Evolutionary conservation across 2,888 invertebrate species (phyloP).

Genomic region (Eristalis intricaria): DNA sequence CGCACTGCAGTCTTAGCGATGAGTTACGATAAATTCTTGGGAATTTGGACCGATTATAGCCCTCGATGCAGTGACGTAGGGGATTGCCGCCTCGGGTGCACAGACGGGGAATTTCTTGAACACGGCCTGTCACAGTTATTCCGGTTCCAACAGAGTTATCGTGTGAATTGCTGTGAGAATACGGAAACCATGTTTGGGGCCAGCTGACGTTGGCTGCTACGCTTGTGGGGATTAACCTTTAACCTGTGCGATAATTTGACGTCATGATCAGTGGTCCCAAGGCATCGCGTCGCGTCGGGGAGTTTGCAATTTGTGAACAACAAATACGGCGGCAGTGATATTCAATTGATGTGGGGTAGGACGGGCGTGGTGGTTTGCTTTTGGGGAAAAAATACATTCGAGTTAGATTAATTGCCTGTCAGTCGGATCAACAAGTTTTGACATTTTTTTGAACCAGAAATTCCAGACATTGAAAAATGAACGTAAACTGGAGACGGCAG

Average conservation of each 20-base stretch:
- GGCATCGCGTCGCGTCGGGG: not conserved
- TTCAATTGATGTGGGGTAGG: not conserved
- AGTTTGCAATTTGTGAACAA: not conserved
- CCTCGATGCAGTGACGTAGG: constrained; percentile 10
- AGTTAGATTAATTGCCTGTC: too few species aligned
- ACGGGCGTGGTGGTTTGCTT: not conserved
- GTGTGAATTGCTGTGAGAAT: not conserved
- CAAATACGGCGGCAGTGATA: not conserved
- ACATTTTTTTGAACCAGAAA: too few species aligned
- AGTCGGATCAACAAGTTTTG: too few species aligned
- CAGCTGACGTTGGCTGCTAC: not conserved
- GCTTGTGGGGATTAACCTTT: not conserved
- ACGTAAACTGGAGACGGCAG: too few species aligned
- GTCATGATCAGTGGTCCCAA: not conserved
- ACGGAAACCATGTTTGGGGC: not conserved
- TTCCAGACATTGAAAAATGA: too few species aligned
- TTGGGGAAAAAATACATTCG: too few species aligned
- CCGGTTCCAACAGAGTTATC: not conserved
- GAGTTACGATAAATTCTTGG: not conserved
- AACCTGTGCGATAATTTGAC: not conserved
- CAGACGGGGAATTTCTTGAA: not conserved
- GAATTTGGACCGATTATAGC: constrained; percentile 12
- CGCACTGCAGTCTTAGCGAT: not conserved
- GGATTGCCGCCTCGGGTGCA: not conserved
- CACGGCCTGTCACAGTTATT: not conserved